Evolutionary conservation across 2,797 vertebrate species (phyloP).

Genomic region (Dromococcyx pavoninus): DNA sequence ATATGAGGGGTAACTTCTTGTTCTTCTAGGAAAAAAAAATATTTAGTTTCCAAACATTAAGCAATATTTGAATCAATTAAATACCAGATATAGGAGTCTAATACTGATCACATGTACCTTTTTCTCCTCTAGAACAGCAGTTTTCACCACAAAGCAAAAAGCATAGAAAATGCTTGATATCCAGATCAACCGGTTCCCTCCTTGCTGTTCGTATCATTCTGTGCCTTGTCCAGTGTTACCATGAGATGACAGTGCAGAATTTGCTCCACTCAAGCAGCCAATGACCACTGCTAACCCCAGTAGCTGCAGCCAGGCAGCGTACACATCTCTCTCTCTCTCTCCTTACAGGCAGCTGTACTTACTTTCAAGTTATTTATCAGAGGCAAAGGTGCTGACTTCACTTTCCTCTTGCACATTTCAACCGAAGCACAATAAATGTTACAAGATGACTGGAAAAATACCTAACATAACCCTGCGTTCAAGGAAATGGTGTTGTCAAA

Average conservation of each 20-base stretch:
- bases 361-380: background rate
- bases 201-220: background rate
- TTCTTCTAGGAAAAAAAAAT: background rate
- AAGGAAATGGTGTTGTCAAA: conserved; percentile 22
- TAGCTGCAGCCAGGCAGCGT: background rate
- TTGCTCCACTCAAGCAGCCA: background rate
- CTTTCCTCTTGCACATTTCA: background rate
- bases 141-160: background rate
- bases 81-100: background rate
- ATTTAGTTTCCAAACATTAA: background rate
- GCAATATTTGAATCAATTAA: background rate
- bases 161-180: background rate
- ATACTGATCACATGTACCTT: background rate
- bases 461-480: background rate
- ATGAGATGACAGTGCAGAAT: background rate
- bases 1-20: background rate
- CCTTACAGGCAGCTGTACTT: background rate
- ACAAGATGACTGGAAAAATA: background rate
- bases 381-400: background rate
- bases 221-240: background rate
- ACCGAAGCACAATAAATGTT: background rate
- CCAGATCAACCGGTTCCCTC: background rate
- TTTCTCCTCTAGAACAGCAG: background rate
- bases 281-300: background rate
- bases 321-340: background rate